A percentile compares a stretch with the other conserved stretches of the same genome.
Evolutionary conservation across 37 sponge, comb jelly and placozoan species (phyloP).

Genomic region (Bolinopsis microptera): DNA sequence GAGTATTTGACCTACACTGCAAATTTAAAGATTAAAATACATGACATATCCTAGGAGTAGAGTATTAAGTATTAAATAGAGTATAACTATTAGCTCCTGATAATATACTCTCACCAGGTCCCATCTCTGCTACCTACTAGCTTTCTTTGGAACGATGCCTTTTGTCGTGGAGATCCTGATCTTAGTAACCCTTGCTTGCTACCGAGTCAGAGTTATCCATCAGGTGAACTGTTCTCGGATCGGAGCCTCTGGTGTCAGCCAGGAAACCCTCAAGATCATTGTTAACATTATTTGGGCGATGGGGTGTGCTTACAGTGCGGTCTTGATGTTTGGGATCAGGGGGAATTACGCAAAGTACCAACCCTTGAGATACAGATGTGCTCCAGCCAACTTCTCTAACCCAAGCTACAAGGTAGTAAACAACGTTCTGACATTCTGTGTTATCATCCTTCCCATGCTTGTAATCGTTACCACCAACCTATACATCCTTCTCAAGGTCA

Average conservation of each 20-base stretch:
- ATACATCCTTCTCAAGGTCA: conserved; percentile 17
- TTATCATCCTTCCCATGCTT: conserved; percentile 44
- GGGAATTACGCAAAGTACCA: conserved; percentile 4
- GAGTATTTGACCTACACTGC: too few relatives aligned
- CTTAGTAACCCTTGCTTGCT: conserved; percentile 27
- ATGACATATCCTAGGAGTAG: too few relatives aligned
- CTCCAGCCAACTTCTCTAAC: conserved; percentile 32
- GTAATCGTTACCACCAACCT: conserved; percentile 38
- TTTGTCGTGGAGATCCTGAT: conserved; percentile 63
- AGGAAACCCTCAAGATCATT: background rate
- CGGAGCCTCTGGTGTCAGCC: background rate
- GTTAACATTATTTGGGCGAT: background rate
- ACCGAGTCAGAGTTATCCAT: conserved; percentile 4
- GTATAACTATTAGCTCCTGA: too few relatives aligned
- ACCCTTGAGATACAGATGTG: conserved; percentile 25
- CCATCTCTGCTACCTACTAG: conserved; percentile 28
- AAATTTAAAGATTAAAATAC: too few relatives aligned
- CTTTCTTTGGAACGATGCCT: conserved; percentile 19
- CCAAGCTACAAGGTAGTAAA: conserved; percentile 11
- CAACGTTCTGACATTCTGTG: background rate
- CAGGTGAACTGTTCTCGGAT: background rate
- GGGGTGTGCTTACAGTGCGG: background rate
- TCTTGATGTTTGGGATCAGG: conserved; percentile 34
- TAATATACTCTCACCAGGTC: conserved; percentile 17
- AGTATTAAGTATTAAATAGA: too few relatives aligned